Evolutionary conservation across 1,140 invertebrate species (phyloP).

Genomic region (Lepidurus packardi): DNA sequence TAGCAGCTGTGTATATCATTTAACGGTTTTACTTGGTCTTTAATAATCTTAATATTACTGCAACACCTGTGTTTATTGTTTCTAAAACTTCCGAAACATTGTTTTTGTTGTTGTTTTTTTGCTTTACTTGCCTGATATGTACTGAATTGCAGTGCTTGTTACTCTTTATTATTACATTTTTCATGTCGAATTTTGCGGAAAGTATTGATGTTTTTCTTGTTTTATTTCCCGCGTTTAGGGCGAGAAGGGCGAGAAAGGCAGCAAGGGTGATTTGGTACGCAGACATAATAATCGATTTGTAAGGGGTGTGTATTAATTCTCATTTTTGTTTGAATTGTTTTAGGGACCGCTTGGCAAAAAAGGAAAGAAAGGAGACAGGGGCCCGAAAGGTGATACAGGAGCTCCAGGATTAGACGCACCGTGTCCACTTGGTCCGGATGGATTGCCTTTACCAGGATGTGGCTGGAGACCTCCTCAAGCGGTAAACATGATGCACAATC

Average conservation of each 20-base stretch:
- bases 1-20: too few species aligned
- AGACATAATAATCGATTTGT: slow-evolving; percentile 32
- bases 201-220: slow-evolving; percentile 31
- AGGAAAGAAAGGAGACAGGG: slow-evolving; percentile 82
- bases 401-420: slow-evolving; percentile 94
- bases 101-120: slow-evolving; percentile 30
- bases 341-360: slow-evolving; percentile 81
- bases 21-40: too few species aligned
- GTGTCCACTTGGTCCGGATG: slow-evolving; percentile 88
- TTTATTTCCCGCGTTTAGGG: slow-evolving; percentile 52
- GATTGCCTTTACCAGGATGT: slow-evolving; percentile 87
- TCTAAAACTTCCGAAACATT: background rate
- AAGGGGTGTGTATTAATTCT: background rate
- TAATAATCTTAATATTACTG: too few species aligned
- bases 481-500: slow-evolving; percentile 29
- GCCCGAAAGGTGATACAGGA: slow-evolving; percentile 88
- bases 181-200: too few species aligned
- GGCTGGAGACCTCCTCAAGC: slow-evolving; percentile 71
- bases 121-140: slow-evolving; percentile 24
- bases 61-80: too few species aligned
- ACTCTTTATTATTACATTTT: background rate
- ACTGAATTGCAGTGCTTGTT: slow-evolving; percentile 33
- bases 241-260: slow-evolving; percentile 77
- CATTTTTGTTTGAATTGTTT: slow-evolving; percentile 37
- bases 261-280: slow-evolving; percentile 80